Base-by-base conservation (phyloP, 2,113 vertebrate genomes). In the Hippocampus comes region DNA sequence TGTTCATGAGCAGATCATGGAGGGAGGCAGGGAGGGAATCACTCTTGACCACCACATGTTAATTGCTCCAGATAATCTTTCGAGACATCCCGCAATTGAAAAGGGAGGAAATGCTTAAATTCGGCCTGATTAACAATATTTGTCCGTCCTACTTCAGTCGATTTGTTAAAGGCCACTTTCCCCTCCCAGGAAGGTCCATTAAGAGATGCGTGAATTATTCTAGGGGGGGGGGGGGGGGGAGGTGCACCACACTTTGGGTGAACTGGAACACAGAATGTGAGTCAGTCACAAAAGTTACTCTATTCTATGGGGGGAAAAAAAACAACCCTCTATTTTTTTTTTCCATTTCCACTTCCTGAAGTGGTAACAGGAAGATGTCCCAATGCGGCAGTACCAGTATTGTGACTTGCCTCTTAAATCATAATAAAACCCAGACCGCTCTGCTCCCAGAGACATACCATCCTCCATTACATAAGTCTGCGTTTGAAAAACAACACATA, bases 401-500 rank as follows among this genome's bases (percentile, higher is more conserved):
- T 34, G 57, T 30, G 59, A 61, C 59, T 87, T 82, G 74, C 80
- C 73, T 78, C 75, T 74, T 38, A 78, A 78, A 79, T 85, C 56
- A 86, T 83, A 83, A 87, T 87, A 78, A 88, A 57, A 79, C 18
- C 59, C 38, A 64, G 38, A 64, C 20, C 59, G 15, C 59, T 34
- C 6, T 8, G 59, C 59, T 61, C 27, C 25, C 14, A 34, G 27
- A 61, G 59, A 34, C 59, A 61, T 34, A 30, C 27, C 77, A 71
- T 61, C 12, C 63, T 72, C 65, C 65, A 85, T 73, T 63, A 73
- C 67, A 80, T 78, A 70, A 76, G 75, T 73, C 77, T 73, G 78
- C 74, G 82, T 65, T 79, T 72, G 74, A 85, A 83, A 53, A 77
- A 77, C 80, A 79, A 65, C 74, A 46, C 55, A 30, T 76, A 73